phyloP scores from a whole-genome alignment of 1,140 invertebrate species.

The Plectrocnemia conspersa region DNA sequence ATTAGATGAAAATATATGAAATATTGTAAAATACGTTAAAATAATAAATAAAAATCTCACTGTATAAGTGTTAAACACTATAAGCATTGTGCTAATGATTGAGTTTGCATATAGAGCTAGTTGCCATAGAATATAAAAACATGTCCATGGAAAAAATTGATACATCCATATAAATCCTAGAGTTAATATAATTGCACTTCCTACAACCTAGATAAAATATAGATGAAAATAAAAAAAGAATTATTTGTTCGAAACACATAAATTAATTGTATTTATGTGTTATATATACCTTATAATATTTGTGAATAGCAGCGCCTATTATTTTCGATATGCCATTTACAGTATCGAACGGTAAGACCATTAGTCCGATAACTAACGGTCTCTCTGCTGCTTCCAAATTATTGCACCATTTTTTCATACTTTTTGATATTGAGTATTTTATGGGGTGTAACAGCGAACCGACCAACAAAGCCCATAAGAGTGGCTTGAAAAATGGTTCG shows the following conservation, averaged over 20 bases:
- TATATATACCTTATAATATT: slow-evolving; percentile 53
- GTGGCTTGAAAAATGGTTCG: slow-evolving; percentile 84
- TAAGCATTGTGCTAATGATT: slow-evolving; percentile 45
- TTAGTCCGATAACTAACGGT: slow-evolving; percentile 63
- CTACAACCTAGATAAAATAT: slow-evolving; percentile 43
- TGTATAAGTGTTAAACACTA: slow-evolving; percentile 46
- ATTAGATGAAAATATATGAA: slow-evolving; percentile 7
- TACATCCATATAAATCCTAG: slow-evolving; percentile 47
- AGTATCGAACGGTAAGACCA: slow-evolving; percentile 67
- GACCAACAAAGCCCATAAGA: slow-evolving; percentile 90
- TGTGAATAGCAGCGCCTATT: slow-evolving; percentile 60
- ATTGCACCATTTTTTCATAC: slow-evolving; percentile 68
- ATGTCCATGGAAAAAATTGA: slow-evolving; percentile 45
- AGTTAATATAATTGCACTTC: slow-evolving; percentile 43
- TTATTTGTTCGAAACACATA: too few species aligned
- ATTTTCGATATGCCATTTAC: slow-evolving; percentile 66
- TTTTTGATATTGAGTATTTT: slow-evolving; percentile 68
- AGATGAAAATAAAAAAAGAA: neutral
- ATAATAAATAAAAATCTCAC: slow-evolving; percentile 38
- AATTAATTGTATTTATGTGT: neutral
- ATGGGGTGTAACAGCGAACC: slow-evolving; percentile 87
- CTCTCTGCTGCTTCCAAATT: slow-evolving; percentile 56
- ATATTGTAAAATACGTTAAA: slow-evolving; percentile 1
- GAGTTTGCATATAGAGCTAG: slow-evolving; percentile 43
- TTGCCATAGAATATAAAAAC: slow-evolving; percentile 46